Conservation (phyloP, 2,113 vertebrate genomes). For the Entosphenus tridentatus region DNA sequence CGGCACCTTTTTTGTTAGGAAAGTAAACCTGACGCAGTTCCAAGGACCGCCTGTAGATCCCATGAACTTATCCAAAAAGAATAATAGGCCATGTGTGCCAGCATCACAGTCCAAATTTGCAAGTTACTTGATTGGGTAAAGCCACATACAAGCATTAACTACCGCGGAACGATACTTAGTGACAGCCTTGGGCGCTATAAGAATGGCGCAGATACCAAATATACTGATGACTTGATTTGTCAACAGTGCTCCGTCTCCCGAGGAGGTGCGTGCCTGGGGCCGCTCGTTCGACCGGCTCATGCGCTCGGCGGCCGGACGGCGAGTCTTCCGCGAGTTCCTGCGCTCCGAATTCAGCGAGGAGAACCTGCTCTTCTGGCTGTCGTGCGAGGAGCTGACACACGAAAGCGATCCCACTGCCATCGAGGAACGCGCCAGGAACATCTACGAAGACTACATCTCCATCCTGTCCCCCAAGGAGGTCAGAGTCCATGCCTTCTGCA, state of each 20-base stretch:
- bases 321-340: conserved; percentile 75
- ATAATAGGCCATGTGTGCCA: too few relatives aligned
- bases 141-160: too few relatives aligned
- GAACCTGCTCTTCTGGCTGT: conserved; percentile 93
- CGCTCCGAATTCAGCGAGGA: conserved; percentile 93
- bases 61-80: too few relatives aligned
- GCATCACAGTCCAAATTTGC: too few relatives aligned
- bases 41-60: too few relatives aligned
- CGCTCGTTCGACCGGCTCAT: conserved; percentile 97
- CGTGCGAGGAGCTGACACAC: conserved; percentile 79
- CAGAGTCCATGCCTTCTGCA: not conserved
- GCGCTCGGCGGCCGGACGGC: conserved; percentile 58
- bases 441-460: conserved; percentile 96
- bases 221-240: too few relatives aligned
- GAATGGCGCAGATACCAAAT: too few relatives aligned
- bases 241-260: conserved; percentile 29
- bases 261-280: conserved; percentile 78
- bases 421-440: conserved; percentile 72
- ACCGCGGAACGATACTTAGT: too few relatives aligned
- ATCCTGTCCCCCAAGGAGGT: conserved; percentile 98
- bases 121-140: too few relatives aligned
- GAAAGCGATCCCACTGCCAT: conserved; percentile 47
- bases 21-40: too few relatives aligned
- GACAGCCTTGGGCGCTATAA: too few relatives aligned
- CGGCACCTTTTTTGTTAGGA: too few relatives aligned